A percentile compares a stretch with the other conserved stretches of the same genome.
Evolutionary conservation across 2,113 vertebrate genomes (phyloP).

Genomic region (Hucho hucho): DNA sequence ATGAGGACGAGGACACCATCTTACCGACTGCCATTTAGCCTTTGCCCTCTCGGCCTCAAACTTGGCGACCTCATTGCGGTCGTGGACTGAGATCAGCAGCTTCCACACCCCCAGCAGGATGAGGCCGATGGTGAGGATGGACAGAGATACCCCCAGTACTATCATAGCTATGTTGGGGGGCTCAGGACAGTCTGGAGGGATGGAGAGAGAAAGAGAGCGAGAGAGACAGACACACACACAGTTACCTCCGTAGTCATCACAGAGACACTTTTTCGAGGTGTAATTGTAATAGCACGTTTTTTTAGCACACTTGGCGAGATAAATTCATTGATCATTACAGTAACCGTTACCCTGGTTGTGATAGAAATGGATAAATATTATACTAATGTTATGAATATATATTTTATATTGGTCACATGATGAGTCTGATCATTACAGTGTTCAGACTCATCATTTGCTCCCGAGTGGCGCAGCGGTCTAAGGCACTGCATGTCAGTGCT

Average conservation of each 20-base stretch:
- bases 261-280: not conserved
- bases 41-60: constrained; percentile 94
- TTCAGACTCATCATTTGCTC: no score
- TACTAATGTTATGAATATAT: no score
- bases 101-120: constrained; percentile 91
- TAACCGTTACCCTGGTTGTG: no score
- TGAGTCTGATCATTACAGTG: no score
- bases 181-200: constrained; percentile 82
- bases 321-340: no score
- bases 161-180: constrained; percentile 89
- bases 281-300: no score
- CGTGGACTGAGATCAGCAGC: constrained; percentile 89
- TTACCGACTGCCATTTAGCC: constrained; percentile 93
- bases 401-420: no score
- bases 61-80: constrained; percentile 94
- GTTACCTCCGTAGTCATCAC: not conserved
- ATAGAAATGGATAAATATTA: no score
- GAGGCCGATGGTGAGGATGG: constrained; percentile 89
- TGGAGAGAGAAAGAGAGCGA: constrained; percentile 21
- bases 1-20: constrained; percentile 23
- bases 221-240: no score
- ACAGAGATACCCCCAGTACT: constrained; percentile 86
- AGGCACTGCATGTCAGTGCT: no score
- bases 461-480: no score
- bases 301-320: no score